Evolutionary conservation across 2,797 vertebrate genomes (phyloP), one percentile per base, ranked within the genome.

Genomic region (Numenius phaeopus): DNA sequence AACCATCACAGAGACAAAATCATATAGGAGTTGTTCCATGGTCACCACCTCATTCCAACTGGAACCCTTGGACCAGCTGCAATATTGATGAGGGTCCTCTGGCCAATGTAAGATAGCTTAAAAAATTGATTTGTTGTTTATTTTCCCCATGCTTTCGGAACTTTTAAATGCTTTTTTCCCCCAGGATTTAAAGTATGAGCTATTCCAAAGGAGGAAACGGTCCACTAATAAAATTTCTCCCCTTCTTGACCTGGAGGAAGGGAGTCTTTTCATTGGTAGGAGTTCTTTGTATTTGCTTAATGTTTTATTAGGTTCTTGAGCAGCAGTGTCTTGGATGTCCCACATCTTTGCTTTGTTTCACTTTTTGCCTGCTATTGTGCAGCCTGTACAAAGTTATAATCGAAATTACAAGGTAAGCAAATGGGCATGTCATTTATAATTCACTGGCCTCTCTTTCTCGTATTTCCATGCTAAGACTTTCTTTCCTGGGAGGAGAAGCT

Each of bases 41-140:
- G 99, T 99, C 99, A 10, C 99, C 99, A 0, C 99, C 99, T 7
- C 99, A 99, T 80, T 98, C 99, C 97, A 99, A 99, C 98, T 99
- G 99, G 99, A 99, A 99, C 98, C 99, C 99, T 37, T 99, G 99
- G 99, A 99, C 99, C 50, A 99, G 99, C 98, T 99, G 99, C 98
- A 99, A 99, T 98, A 99, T 99, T 26, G 99, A 99, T 59, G 99
- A 99, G 14, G 99, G 99, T 3, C 99, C 99, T 3, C 96, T 99
- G 89, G 99, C 99, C 62, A 99, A 99, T 96, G 58, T 89, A 92
- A 67, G 55, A 39, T 22, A 72, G 7, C 54, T 87, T 87, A 67
- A 75, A 86, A 32, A 87, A 76, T 14, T 18, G 8, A 44, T 75
- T 55, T 75, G 14, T 64, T 70, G 5, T 40, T 90, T 87, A 30